Conservation (phyloP, 2,888 invertebrate species). For the Temnothorax rugatulus region DNA sequence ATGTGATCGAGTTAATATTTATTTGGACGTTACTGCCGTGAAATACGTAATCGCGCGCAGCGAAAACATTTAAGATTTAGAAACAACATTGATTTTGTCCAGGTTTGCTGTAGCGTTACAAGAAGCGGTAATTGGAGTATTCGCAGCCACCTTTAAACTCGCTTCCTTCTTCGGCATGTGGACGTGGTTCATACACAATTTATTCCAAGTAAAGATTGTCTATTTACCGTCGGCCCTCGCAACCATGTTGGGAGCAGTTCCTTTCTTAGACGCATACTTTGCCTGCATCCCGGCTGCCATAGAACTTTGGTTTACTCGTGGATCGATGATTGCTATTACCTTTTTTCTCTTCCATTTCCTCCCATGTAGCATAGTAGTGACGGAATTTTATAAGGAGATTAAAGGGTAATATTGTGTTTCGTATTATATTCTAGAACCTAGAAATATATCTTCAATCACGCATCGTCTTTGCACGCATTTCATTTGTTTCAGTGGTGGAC, state of each 20-base stretch:
- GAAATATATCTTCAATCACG: background rate
- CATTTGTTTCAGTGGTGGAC: slow-evolving; percentile 91
- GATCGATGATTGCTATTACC: slow-evolving; percentile 93
- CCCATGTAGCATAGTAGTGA: slow-evolving; percentile 97
- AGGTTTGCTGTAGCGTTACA: slow-evolving; percentile 94
- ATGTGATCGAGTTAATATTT: background rate
- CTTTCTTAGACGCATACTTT: slow-evolving; percentile 98
- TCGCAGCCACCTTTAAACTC: slow-evolving; percentile 98
- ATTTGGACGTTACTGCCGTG: background rate
- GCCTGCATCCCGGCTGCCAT: slow-evolving; percentile 97
- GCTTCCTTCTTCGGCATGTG: slow-evolving; percentile 98
- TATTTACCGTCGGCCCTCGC: slow-evolving; percentile 98
- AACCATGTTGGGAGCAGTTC: slow-evolving; percentile 97
- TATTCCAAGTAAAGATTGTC: slow-evolving; percentile 97
- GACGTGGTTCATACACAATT: slow-evolving; percentile 98
- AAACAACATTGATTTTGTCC: slow-evolving; percentile 65
- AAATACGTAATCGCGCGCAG: background rate
- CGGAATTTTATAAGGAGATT: slow-evolving; percentile 98
- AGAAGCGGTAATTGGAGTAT: slow-evolving; percentile 96
- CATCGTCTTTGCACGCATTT: background rate
- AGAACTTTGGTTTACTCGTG: slow-evolving; percentile 97
- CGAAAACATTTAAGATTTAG: background rate
- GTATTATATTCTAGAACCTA: slow-evolving; percentile 10
- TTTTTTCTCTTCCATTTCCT: slow-evolving; percentile 95
- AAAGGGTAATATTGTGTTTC: slow-evolving; percentile 90